phyloP scores from a whole-genome alignment of 2,888 invertebrate species.

The Liopterus haemorrhoidalis region DNA sequence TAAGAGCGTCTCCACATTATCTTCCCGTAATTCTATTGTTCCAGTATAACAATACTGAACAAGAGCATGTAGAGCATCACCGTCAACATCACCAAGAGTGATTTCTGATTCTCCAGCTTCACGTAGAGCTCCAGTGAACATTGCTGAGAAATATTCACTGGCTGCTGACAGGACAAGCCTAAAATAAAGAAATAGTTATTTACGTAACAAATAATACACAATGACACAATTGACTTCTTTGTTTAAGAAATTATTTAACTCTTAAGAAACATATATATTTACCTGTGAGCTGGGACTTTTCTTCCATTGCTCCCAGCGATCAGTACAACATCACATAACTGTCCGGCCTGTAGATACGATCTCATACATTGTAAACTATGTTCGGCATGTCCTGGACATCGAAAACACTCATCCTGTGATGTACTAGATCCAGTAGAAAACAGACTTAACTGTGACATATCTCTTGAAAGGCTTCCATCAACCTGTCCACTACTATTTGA shows the following conservation, averaged over 20 bases:
- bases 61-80: slow-evolving; percentile 77
- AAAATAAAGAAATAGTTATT: slow-evolving; percentile 30
- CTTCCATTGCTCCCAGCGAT: slow-evolving; percentile 67
- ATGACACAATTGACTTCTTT: background rate
- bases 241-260: too few relatives aligned
- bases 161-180: slow-evolving; percentile 85
- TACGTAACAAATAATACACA: background rate
- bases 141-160: slow-evolving; percentile 91
- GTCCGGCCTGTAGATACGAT: slow-evolving; percentile 71
- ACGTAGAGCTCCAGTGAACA: slow-evolving; percentile 85
- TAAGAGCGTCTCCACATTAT: slow-evolving; percentile 82
- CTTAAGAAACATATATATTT: too few relatives aligned
- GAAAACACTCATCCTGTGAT: slow-evolving; percentile 73
- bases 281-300: slow-evolving; percentile 48
- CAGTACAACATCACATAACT: slow-evolving; percentile 81
- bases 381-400: slow-evolving; percentile 74
- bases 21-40: slow-evolving; percentile 75
- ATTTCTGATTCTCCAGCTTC: slow-evolving; percentile 82
- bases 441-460: slow-evolving; percentile 60
- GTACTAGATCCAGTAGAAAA: slow-evolving; percentile 52
- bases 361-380: slow-evolving; percentile 76
- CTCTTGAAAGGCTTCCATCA: slow-evolving; percentile 58
- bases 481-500: slow-evolving; percentile 38
- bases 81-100: slow-evolving; percentile 75
- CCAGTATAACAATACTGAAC: slow-evolving; percentile 91